These are phyloP conservation scores for Dryocosmus kuriphilus DNA, from an alignment of 2,888 invertebrate species.

Conservation along the genomic window DNA sequence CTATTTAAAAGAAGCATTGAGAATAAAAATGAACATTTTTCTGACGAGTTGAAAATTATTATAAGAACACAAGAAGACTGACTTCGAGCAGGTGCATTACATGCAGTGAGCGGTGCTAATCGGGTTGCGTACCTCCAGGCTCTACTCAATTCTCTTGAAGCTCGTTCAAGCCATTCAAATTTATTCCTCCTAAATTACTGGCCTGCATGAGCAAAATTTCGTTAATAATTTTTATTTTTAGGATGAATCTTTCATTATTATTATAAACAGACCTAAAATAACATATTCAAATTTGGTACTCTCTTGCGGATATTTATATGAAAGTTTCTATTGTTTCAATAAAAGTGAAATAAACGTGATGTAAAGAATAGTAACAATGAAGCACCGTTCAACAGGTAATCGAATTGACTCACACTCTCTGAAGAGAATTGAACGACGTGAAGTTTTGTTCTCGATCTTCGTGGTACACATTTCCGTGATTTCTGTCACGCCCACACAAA, in stretches of 20 bases:
- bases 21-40: not conserved
- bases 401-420: slow-evolving; percentile 17
- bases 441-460: slow-evolving; percentile 31
- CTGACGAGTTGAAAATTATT: not conserved
- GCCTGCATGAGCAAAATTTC: not conserved
- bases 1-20: too few species aligned
- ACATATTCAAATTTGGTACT: too few species aligned
- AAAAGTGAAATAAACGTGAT: not conserved
- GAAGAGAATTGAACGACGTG: slow-evolving; percentile 10
- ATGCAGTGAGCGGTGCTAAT: slow-evolving; percentile 53
- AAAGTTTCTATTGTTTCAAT: not conserved
- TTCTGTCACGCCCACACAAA: slow-evolving; percentile 36
- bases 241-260: not conserved
- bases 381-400: slow-evolving; percentile 21
- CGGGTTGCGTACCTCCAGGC: slow-evolving; percentile 59
- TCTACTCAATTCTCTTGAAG: slow-evolving; percentile 27
- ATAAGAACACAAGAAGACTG: not conserved
- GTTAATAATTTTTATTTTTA: not conserved
- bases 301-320: not conserved
- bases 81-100: slow-evolving; percentile 61
- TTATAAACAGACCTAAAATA: not conserved
- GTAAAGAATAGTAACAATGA: slow-evolving; percentile 32
- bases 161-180: not conserved
- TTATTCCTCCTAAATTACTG: not conserved
- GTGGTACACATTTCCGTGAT: slow-evolving; percentile 37